These are phyloP conservation scores for Rachycentron canadum DNA, from an alignment of 2,797 vertebrate species.

Conservation along the genomic window DNA sequence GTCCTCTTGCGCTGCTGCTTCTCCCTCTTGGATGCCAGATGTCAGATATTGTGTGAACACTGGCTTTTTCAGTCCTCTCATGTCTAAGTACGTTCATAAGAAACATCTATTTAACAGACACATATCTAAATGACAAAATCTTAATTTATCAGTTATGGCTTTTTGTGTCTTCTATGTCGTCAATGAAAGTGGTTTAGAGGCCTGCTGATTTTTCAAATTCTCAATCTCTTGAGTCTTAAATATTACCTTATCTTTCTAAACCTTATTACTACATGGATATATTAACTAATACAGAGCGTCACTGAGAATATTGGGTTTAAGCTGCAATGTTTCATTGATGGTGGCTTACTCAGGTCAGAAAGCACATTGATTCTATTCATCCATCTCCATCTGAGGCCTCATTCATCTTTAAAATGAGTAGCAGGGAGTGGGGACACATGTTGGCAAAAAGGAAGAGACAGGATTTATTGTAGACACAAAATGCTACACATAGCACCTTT, in stretches of 20 bases:
- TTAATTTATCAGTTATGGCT: not conserved
- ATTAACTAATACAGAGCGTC: constrained; percentile 9
- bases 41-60: not conserved
- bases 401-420: not conserved
- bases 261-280: not conserved
- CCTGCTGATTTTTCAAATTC: constrained; percentile 3
- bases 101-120: too few relatives aligned
- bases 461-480: constrained; percentile 19
- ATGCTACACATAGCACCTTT: not conserved
- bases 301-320: not conserved
- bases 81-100: not conserved
- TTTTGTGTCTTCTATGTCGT: not conserved
- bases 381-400: not conserved
- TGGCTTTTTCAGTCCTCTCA: not conserved
- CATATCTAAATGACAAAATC: not conserved
- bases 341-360: not conserved
- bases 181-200: not conserved
- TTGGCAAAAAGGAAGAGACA: not conserved
- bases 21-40: not conserved
- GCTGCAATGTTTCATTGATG: not conserved
- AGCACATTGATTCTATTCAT: not conserved
- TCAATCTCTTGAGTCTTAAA: not conserved
- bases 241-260: not conserved
- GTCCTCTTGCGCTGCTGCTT: not conserved
- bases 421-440: not conserved